Conservation (phyloP, 2,888 invertebrate species). For the Nesidiocoris tenuis region DNA sequence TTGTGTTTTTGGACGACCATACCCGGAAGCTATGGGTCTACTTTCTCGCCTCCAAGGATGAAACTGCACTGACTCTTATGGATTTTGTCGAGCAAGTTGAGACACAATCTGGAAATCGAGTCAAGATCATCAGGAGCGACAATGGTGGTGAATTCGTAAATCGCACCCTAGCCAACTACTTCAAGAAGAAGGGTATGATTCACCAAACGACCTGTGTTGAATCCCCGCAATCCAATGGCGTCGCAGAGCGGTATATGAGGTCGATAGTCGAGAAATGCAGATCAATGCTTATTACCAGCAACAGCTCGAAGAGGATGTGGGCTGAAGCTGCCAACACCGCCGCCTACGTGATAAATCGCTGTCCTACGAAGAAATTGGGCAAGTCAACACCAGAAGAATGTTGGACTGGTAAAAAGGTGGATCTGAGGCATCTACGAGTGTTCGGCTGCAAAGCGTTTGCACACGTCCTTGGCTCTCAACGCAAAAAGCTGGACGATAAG, state of each 20-base stretch:
- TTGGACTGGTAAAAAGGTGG: conserved; percentile 30
- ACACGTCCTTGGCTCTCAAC: background rate
- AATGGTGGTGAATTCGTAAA: conserved; percentile 41
- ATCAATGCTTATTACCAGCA: conserved; percentile 51
- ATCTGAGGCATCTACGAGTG: conserved; percentile 38
- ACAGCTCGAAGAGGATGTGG: conserved; percentile 50
- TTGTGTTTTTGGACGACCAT: conserved; percentile 48
- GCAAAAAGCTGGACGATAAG: conserved; percentile 37
- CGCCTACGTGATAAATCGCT: conserved; percentile 53
- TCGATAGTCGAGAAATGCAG: conserved; percentile 50
- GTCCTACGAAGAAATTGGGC: conserved; percentile 31
- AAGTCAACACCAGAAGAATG: conserved; percentile 33
- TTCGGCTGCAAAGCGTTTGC: conserved; percentile 44
- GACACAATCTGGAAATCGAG: conserved; percentile 50
- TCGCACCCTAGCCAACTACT: conserved; percentile 1
- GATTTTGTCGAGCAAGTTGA: conserved; percentile 51
- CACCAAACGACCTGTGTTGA: conserved; percentile 37
- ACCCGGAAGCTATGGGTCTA: conserved; percentile 49
- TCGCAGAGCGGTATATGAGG: conserved; percentile 37
- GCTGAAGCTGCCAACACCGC: conserved; percentile 52
- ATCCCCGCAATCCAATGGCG: conserved; percentile 42
- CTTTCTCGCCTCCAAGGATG: conserved; percentile 53
- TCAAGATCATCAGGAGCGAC: conserved; percentile 49
- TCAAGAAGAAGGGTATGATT: conserved; percentile 27
- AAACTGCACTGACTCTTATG: conserved; percentile 51